Base-by-base conservation (phyloP, 1,140 invertebrate species). In the Nymphalis io region DNA sequence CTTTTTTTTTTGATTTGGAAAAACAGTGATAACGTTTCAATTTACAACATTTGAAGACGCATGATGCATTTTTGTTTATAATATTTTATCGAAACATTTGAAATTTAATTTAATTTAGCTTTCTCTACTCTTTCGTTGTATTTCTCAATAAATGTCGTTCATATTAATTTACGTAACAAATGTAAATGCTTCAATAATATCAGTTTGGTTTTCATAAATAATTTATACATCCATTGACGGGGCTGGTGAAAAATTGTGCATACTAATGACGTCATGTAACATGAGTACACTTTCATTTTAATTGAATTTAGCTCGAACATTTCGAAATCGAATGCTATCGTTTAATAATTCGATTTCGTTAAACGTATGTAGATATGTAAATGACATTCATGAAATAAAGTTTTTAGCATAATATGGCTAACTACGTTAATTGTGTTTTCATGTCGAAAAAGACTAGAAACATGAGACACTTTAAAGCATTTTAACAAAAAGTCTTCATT, bases 241-340 rank as follows among this genome's bases (percentile, higher is more conserved):
- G 16, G 57, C 69, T 51, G 68, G 73, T 80, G 74, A 82, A 82
- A 81, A 80, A 76, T 77, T 77, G 60, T 72, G 76, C 75, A 79
- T 76, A 72, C 71, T 80, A 73, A 82, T 80, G 73, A 74, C 62
- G 33, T 46, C 60, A 46, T 71, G 79, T 70, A 78, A 82, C 73
- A 64, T 65, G 78, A 75, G 39, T 63, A 74, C 68, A 73, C 70
- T 80, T 75, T 75, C 67, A 62, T 61, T 80, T 74, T 65, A 78
- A 76, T 78, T 72, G 60, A 70, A 67, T 77, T 66, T 48, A 66
- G 68, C 51, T 70, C 51, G 51, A 27, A 27, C 51, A 55, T 55
- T 23, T 55, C 20, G 21, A 23, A 23, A 23, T 55, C 51, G 20
- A 55, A 33, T 27, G 23, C 20, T 55, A 55, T 55, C 23, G 23